Evolutionary conservation across 2,888 invertebrate genomes (phyloP).

Genomic region (Dynastes hyllus): DNA sequence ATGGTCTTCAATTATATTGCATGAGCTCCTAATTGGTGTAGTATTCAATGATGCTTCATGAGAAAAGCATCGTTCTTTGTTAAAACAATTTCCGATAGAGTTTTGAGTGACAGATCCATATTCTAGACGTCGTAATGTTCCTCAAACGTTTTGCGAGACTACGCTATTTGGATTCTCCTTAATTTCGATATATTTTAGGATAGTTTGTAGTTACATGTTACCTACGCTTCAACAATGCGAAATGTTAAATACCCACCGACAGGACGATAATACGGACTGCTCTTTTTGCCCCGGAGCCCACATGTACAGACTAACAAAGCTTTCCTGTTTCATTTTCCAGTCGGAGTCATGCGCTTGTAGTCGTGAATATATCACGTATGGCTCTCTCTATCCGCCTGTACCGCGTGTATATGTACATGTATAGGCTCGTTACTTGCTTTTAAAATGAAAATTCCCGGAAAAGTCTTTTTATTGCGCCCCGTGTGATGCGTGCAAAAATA

Average conservation of each 20-base stretch:
- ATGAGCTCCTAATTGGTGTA: too few relatives aligned
- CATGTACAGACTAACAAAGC: conserved; percentile 64
- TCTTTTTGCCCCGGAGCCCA: conserved; percentile 63
- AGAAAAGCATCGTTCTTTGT: too few relatives aligned
- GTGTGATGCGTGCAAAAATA: conserved; percentile 49
- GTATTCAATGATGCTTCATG: too few relatives aligned
- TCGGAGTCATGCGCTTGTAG: conserved; percentile 55
- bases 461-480: conserved; percentile 63
- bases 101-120: too few relatives aligned
- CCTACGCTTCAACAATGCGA: conserved; percentile 46
- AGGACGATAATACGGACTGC: conserved; percentile 57
- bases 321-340: conserved; percentile 66
- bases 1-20: too few relatives aligned
- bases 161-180: not conserved
- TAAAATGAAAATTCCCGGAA: conserved; percentile 68
- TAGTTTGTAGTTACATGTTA: conserved; percentile 13
- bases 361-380: conserved; percentile 38
- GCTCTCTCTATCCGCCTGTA: conserved; percentile 26
- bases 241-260: conserved; percentile 57
- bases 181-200: conserved; percentile 29
- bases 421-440: conserved; percentile 62
- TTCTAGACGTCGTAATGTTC: too few relatives aligned
- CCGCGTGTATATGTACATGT: conserved; percentile 34
- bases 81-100: too few relatives aligned
- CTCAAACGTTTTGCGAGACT: not conserved